These are phyloP conservation scores for Ricordea florida DNA, from an alignment of 92 coral and sea anemone genomes.

Conservation along the genomic window DNA sequence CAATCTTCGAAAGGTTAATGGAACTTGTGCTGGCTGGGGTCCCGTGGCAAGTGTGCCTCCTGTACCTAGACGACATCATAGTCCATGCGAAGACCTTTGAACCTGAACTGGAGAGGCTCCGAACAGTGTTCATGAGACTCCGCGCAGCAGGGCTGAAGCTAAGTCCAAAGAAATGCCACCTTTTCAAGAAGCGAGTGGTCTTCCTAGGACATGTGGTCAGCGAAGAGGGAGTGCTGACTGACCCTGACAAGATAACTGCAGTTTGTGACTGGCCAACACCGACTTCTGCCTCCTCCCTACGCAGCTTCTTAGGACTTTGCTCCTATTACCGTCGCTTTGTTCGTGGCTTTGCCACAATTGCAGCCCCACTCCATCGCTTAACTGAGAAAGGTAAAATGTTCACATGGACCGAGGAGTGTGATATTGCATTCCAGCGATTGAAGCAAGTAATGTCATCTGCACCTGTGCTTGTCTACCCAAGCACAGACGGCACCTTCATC, in stretches of 20 bases:
- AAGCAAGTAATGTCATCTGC: slow-evolving; percentile 1
- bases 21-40: slow-evolving; percentile 17
- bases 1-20: slow-evolving; percentile 9
- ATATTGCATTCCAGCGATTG: not conserved
- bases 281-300: not conserved
- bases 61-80: slow-evolving; percentile 44
- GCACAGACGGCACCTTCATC: not conserved
- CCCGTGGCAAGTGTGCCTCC: slow-evolving; percentile 22
- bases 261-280: slow-evolving; percentile 32
- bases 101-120: slow-evolving; percentile 20
- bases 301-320: slow-evolving; percentile 46
- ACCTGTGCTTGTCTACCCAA: slow-evolving; percentile 34
- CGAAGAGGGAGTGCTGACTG: slow-evolving; percentile 18
- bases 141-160: slow-evolving; percentile 34
- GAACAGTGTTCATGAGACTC: slow-evolving; percentile 19
- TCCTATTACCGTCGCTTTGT: slow-evolving; percentile 22
- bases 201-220: slow-evolving; percentile 58
- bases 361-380: slow-evolving; percentile 20
- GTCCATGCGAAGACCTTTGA: slow-evolving; percentile 19
- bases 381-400: slow-evolving; percentile 18
- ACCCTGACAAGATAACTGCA: slow-evolving; percentile 17
- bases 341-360: slow-evolving; percentile 12
- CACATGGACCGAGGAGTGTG: slow-evolving; percentile 13
- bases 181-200: slow-evolving; percentile 20
- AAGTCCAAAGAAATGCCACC: slow-evolving; percentile 48